Evolutionary conservation across 2,113 vertebrate species (phyloP).

Genomic region (Scomber scombrus): DNA sequence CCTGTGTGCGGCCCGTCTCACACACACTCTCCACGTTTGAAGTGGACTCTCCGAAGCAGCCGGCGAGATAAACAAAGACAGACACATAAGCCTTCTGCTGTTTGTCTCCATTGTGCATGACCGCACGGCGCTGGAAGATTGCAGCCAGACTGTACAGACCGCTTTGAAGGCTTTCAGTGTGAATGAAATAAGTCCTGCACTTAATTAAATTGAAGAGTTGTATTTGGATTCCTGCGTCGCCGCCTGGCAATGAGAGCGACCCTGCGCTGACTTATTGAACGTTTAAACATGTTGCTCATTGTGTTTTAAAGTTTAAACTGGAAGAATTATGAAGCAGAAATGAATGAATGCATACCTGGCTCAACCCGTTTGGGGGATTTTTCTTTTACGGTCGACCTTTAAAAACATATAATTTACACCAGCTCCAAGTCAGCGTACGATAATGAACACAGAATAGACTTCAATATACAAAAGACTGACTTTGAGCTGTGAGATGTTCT

Average conservation of each 20-base stretch:
- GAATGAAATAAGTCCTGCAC: constrained; percentile 34
- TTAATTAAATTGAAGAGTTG: constrained; percentile 62
- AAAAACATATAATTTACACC: neutral
- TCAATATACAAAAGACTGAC: neutral
- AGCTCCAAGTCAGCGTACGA: neutral
- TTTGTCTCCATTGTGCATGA: constrained; percentile 12
- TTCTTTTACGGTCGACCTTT: constrained; percentile 23
- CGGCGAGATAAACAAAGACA: constrained; percentile 17
- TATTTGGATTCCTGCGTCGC: constrained; percentile 50
- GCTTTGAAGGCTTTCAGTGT: constrained; percentile 35
- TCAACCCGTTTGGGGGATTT: neutral
- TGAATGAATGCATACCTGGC: neutral
- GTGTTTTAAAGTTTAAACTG: constrained; percentile 51
- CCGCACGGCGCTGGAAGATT: constrained; percentile 6
- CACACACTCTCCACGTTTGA: constrained; percentile 10
- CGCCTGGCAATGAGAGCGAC: constrained; percentile 35
- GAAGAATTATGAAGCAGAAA: constrained; percentile 31
- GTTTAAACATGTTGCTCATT: constrained; percentile 13
- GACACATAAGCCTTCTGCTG: constrained; percentile 31
- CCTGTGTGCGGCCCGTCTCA: constrained; percentile 55
- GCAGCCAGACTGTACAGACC: neutral
- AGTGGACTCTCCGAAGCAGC: constrained; percentile 33
- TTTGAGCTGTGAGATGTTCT: no score
- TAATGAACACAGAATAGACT: no score
- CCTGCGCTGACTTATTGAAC: neutral